Evolutionary conservation across 1,140 invertebrate species (phyloP).

Genomic region (Eufriesea mexicana): DNA sequence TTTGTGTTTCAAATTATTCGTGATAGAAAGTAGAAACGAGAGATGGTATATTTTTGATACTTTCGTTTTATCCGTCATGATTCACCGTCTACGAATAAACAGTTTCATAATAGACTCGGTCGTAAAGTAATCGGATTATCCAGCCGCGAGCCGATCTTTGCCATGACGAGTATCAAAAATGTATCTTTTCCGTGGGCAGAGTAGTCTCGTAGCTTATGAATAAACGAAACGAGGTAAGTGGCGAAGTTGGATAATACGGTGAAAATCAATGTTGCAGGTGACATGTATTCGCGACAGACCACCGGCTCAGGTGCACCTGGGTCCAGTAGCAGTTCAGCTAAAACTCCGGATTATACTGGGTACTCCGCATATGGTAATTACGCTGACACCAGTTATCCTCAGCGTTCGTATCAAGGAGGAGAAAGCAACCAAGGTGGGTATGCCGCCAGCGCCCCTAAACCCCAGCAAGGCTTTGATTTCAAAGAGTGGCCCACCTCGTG

Average conservation of each 20-base stretch:
- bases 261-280: constrained; percentile 80
- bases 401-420: constrained; percentile 81
- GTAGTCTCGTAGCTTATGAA: constrained; percentile 16
- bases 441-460: constrained; percentile 82
- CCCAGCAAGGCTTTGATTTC: constrained; percentile 84
- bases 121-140: background rate
- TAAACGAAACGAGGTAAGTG: constrained; percentile 38
- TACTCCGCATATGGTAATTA: constrained; percentile 83
- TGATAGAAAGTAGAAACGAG: background rate
- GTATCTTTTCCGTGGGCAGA: constrained; percentile 16
- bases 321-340: constrained; percentile 82
- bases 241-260: constrained; percentile 25
- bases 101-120: background rate
- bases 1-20: background rate
- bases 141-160: background rate
- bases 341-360: constrained; percentile 80
- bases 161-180: constrained; percentile 29
- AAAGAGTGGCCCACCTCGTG: constrained; percentile 85
- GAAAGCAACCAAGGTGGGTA: constrained; percentile 84
- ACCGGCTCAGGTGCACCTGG: constrained; percentile 82
- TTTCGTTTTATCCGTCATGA: background rate
- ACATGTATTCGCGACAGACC: constrained; percentile 83
- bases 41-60: background rate
- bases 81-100: background rate
- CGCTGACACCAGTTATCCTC: constrained; percentile 81